These are phyloP conservation scores for Pilophorus perplexus DNA, from an alignment of 2,888 invertebrate genomes.

Conservation along the genomic window DNA sequence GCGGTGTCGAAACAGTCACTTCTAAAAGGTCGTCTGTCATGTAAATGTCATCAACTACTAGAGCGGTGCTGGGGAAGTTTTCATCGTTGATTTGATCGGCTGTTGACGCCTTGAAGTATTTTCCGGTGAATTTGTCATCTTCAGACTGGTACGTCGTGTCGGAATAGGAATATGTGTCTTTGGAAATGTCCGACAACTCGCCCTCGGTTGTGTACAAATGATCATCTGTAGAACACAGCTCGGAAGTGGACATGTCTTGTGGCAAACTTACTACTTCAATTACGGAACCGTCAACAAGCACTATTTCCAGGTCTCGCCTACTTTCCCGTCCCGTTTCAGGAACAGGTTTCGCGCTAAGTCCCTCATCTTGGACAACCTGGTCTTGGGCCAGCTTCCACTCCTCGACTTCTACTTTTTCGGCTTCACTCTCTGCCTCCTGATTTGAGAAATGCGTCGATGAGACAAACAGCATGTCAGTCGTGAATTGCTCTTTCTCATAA, in stretches of 20 bases:
- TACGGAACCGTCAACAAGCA: conserved; percentile 43
- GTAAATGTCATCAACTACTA: conserved; percentile 52
- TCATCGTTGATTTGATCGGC: conserved; percentile 9
- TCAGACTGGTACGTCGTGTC: conserved; percentile 19
- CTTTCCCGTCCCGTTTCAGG: background rate
- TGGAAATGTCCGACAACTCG: conserved; percentile 20
- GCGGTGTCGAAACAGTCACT: conserved; percentile 52
- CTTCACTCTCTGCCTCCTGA: too few species aligned
- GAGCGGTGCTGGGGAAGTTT: conserved; percentile 9
- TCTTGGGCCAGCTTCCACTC: too few species aligned
- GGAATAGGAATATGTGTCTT: conserved; percentile 25
- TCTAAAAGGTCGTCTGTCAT: conserved; percentile 55
- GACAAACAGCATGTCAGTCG: too few species aligned
- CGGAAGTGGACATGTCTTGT: conserved; percentile 24
- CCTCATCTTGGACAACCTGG: background rate
- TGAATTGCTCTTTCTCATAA: background rate
- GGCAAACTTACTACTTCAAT: conserved; percentile 41
- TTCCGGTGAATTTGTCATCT: conserved; percentile 11
- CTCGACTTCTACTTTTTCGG: too few species aligned
- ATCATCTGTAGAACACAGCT: conserved; percentile 27
- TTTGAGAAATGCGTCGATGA: too few species aligned
- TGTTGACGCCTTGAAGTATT: background rate
- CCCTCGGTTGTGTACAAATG: conserved; percentile 23
- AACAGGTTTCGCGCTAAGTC: background rate
- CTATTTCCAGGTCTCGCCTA: conserved; percentile 11